Percentiles rank a stretch among this genome's conserved stretches.
Evolutionary conservation across 2,113 vertebrate species (phyloP).

Genomic region (Thermophis baileyi): DNA sequence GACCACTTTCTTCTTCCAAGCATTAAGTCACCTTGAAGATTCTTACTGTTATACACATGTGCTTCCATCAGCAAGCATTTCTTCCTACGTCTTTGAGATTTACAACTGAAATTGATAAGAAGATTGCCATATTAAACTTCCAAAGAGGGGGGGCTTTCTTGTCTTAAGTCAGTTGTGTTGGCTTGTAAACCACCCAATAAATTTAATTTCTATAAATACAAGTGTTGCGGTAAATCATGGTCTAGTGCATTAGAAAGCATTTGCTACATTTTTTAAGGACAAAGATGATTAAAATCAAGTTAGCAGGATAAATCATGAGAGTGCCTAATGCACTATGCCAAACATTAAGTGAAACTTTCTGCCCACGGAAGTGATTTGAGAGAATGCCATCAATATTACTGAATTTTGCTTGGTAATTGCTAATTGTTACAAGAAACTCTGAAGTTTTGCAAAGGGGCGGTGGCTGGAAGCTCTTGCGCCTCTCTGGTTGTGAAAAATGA

Average conservation of each 20-base stretch:
- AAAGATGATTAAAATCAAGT: slow-evolving; percentile 49
- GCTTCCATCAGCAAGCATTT: background rate
- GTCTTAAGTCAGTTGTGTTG: slow-evolving; percentile 20
- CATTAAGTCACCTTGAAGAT: background rate
- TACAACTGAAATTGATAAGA: slow-evolving; percentile 18
- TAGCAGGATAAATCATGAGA: slow-evolving; percentile 28
- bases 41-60: background rate
- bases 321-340: slow-evolving; percentile 30
- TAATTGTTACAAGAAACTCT: slow-evolving; percentile 15
- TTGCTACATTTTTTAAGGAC: slow-evolving; percentile 37
- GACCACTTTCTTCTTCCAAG: background rate
- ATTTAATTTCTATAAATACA: slow-evolving; percentile 50
- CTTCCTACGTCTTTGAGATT: slow-evolving; percentile 16
- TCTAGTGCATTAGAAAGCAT: slow-evolving; percentile 41
- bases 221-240: slow-evolving; percentile 35
- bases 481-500: slow-evolving; percentile 13
- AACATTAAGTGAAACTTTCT: slow-evolving; percentile 29
- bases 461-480: background rate
- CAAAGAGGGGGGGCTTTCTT: slow-evolving; percentile 1
- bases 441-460: background rate
- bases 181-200: slow-evolving; percentile 41
- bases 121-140: slow-evolving; percentile 20
- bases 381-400: background rate
- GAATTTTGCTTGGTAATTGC: slow-evolving; percentile 14
- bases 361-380: slow-evolving; percentile 11